phyloP scores from a whole-genome alignment of 2,888 invertebrate genomes.

The Zygothrica quintamaculata region DNA sequence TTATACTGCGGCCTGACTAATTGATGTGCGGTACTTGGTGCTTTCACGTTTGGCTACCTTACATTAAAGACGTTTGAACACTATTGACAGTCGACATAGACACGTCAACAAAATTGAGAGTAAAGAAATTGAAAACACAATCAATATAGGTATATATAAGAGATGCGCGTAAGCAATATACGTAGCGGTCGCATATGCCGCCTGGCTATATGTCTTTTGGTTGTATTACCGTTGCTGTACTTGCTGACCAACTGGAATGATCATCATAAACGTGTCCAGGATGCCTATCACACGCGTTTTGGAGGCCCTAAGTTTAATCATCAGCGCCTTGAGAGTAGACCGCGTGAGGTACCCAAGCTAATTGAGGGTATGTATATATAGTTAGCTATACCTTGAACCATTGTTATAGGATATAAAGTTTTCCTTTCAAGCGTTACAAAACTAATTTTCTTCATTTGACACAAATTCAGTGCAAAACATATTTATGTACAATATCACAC shows the following conservation, averaged over 20 bases:
- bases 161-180: constrained; percentile 87
- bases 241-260: constrained; percentile 87
- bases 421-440: no score
- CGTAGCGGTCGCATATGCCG: constrained; percentile 87
- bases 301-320: constrained; percentile 68
- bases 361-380: constrained; percentile 79
- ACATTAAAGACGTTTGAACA: background rate
- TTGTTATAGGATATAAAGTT: no score
- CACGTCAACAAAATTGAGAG: constrained; percentile 2
- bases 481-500: no score
- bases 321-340: constrained; percentile 76
- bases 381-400: background rate
- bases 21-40: constrained; percentile 26
- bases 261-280: constrained; percentile 84
- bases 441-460: no score
- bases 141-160: background rate
- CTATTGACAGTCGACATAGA: background rate
- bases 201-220: constrained; percentile 85
- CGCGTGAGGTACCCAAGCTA: constrained; percentile 82
- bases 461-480: no score
- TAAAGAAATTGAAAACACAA: constrained; percentile 3
- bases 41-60: background rate
- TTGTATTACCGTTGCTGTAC: constrained; percentile 87
- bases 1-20: constrained; percentile 27
- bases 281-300: constrained; percentile 78